A percentile compares a stretch with the other conserved stretches of the same genome.
Conservation (phyloP, 2,888 invertebrate genomes). For the Drosophila pseudotakahashii region DNA sequence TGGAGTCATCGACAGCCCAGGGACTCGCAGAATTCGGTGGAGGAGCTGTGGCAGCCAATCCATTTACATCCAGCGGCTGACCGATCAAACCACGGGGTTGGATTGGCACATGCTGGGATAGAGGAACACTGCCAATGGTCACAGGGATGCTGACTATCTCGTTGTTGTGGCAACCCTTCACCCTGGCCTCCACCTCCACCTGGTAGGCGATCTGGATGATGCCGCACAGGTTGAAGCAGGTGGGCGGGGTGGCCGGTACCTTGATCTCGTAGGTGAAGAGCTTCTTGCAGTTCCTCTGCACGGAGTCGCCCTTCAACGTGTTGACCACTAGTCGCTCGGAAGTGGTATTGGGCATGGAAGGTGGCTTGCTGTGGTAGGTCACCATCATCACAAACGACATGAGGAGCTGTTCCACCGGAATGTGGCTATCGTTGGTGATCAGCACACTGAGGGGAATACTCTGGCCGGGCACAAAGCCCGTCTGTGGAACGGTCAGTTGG, state of each 20-base stretch:
- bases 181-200: slow-evolving; percentile 73
- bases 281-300: slow-evolving; percentile 67
- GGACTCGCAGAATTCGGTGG: slow-evolving; percentile 32
- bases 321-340: slow-evolving; percentile 65
- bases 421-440: slow-evolving; percentile 87
- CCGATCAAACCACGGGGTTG: slow-evolving; percentile 35
- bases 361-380: slow-evolving; percentile 56
- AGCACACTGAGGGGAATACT: slow-evolving; percentile 81
- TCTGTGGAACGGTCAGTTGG: slow-evolving; percentile 70
- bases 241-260: slow-evolving; percentile 82
- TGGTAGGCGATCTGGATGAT: slow-evolving; percentile 79
- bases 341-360: slow-evolving; percentile 35
- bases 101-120: slow-evolving; percentile 37
- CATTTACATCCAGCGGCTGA: slow-evolving; percentile 32
- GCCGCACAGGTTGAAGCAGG: slow-evolving; percentile 72
- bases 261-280: slow-evolving; percentile 66
- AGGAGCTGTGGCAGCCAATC: slow-evolving; percentile 35
- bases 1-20: slow-evolving; percentile 59
- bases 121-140: slow-evolving; percentile 82
- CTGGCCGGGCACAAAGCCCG: slow-evolving; percentile 82
- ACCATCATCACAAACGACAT: slow-evolving; percentile 74
- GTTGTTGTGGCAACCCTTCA: slow-evolving; percentile 71
- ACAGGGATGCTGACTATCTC: slow-evolving; percentile 70
- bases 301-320: slow-evolving; percentile 64
- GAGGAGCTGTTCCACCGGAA: slow-evolving; percentile 82